A percentile compares a stretch with the other conserved stretches of the same genome.
These are phyloP conservation scores for Parnassius apollo DNA, from an alignment of 2,888 invertebrate species.

Conservation along the genomic window DNA sequence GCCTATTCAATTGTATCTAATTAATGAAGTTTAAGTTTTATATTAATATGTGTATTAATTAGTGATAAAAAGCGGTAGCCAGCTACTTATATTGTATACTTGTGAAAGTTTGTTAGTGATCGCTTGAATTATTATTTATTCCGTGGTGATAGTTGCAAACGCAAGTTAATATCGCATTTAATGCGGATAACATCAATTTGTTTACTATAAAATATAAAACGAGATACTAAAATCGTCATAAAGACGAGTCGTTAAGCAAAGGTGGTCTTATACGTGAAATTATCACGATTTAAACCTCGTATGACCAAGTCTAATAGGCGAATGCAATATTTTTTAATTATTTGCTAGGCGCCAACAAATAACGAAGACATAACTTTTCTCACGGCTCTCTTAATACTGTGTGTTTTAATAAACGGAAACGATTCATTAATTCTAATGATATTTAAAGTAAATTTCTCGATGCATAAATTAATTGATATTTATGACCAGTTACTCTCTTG, in stretches of 20 bases:
- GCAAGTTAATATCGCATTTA: not conserved
- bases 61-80: not conserved
- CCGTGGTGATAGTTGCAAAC: not conserved
- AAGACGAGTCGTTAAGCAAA: constrained; percentile 11
- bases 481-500: not conserved
- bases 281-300: constrained; percentile 13
- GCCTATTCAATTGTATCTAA: constrained; percentile 7
- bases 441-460: not conserved
- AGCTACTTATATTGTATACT: constrained; percentile 5
- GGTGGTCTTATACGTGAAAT: constrained; percentile 1
- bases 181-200: constrained; percentile 11
- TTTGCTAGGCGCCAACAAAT: not conserved
- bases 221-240: constrained; percentile 5
- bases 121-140: too few species aligned
- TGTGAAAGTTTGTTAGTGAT: constrained; percentile 10
- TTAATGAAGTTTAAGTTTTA: constrained; percentile 13
- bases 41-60: constrained; percentile 13
- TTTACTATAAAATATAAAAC: constrained; percentile 17
- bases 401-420: constrained; percentile 6
- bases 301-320: constrained; percentile 8
- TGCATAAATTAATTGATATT: not conserved
- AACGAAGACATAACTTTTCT: not conserved
- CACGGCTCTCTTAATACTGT: constrained; percentile 5
- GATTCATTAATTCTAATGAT: not conserved
- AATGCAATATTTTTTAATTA: constrained; percentile 4